phyloP scores from a whole-genome alignment of 2,888 invertebrate genomes.

The Dynastes grantii region DNA sequence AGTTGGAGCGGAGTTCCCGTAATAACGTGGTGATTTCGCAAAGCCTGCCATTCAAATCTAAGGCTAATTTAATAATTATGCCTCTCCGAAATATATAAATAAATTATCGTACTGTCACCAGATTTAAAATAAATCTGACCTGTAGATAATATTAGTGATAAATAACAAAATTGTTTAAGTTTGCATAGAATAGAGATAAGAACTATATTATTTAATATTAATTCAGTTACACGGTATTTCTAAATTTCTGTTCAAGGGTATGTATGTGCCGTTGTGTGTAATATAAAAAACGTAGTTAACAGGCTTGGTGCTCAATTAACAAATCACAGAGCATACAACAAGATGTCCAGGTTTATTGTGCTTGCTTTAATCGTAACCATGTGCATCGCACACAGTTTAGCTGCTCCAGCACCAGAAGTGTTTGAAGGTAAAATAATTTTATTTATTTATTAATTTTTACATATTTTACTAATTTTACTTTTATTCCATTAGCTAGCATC shows the following conservation, averaged over 20 bases:
- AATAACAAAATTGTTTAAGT: no score
- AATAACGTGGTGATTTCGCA: no score
- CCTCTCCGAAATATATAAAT: no score
- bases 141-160: no score
- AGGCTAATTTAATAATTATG: no score
- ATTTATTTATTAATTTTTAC: background rate
- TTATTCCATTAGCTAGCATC: conserved; percentile 6
- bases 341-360: conserved; percentile 27
- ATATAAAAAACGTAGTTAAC: background rate
- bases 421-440: conserved; percentile 29
- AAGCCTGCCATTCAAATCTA: no score
- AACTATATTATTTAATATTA: no score
- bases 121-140: no score
- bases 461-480: background rate
- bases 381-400: conserved; percentile 14
- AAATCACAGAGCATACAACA: background rate
- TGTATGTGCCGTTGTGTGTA: background rate
- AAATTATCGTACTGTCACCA: no score
- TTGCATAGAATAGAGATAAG: no score
- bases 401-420: conserved; percentile 15
- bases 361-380: conserved; percentile 17
- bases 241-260: background rate
- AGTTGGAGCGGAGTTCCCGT: no score
- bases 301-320: background rate
- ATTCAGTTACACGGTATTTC: background rate